Evolutionary conservation across 2,888 invertebrate species (phyloP).

Genomic region (Mantis religiosa): DNA sequence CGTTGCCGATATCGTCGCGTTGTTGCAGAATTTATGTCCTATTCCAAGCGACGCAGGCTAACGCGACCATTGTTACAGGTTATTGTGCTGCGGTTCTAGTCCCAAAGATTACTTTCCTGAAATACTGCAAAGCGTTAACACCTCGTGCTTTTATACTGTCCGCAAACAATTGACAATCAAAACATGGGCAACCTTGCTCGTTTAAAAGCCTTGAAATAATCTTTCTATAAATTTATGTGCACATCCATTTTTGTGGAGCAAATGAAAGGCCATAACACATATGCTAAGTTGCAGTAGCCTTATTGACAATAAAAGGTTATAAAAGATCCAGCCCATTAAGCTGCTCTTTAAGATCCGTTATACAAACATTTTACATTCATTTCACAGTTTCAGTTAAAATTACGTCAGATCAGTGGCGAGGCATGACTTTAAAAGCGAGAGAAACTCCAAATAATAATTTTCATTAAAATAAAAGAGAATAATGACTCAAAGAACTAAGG

Average conservation of each 20-base stretch:
- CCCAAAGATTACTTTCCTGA: not conserved
- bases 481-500: too few relatives aligned
- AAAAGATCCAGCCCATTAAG: too few relatives aligned
- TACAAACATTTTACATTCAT: too few relatives aligned
- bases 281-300: too few relatives aligned
- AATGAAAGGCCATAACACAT: too few relatives aligned
- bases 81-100: not conserved
- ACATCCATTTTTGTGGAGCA: not conserved
- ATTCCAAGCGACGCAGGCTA: not conserved
- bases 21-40: not conserved
- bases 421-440: too few relatives aligned
- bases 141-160: not conserved
- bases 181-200: not conserved
- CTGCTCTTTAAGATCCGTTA: too few relatives aligned
- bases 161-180: not conserved
- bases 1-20: not conserved
- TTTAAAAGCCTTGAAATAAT: not conserved
- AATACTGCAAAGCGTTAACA: not conserved
- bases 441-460: too few relatives aligned
- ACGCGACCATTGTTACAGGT: not conserved
- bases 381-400: too few relatives aligned
- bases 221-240: not conserved
- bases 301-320: too few relatives aligned
- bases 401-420: too few relatives aligned
- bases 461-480: too few relatives aligned